Percentiles rank a stretch among this genome's conserved stretches.
Evolutionary conservation across 2,888 invertebrate genomes (phyloP).

Genomic region (Drosophila vallismaia): DNA sequence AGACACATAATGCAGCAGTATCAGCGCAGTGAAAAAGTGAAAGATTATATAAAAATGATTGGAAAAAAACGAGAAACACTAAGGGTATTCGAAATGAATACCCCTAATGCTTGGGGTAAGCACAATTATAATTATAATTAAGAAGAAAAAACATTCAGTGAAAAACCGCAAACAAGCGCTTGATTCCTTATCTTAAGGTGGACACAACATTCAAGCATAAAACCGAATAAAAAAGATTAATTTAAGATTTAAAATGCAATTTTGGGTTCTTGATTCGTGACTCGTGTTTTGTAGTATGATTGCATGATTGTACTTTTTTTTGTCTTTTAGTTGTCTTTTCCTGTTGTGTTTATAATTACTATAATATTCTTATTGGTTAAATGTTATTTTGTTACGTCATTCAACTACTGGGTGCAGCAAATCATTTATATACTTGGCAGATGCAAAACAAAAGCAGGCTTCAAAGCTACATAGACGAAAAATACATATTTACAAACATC

Average conservation of each 20-base stretch:
- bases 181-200: slow-evolving; percentile 27
- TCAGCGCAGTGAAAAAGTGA: slow-evolving; percentile 35
- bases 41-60: not conserved
- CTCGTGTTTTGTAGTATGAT: slow-evolving; percentile 34
- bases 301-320: slow-evolving; percentile 11
- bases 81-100: slow-evolving; percentile 26
- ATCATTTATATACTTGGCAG: slow-evolving; percentile 9
- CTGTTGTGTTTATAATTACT: not conserved
- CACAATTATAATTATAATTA: slow-evolving; percentile 18
- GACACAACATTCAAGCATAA: slow-evolving; percentile 24
- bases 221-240: slow-evolving; percentile 12
- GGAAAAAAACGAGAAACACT: not conserved
- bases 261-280: not conserved
- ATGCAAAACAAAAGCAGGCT: slow-evolving; percentile 20
- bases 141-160: slow-evolving; percentile 20
- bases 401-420: slow-evolving; percentile 28
- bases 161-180: slow-evolving; percentile 39
- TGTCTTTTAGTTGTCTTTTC: slow-evolving; percentile 3
- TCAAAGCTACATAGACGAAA: slow-evolving; percentile 27
- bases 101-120: slow-evolving; percentile 9
- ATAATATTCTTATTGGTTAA: slow-evolving; percentile 8
- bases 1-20: slow-evolving; percentile 20
- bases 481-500: not conserved
- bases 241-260: slow-evolving; percentile 38
- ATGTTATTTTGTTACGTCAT: slow-evolving; percentile 26